These are phyloP conservation scores for Nothura maculosa DNA, from an alignment of 2,797 vertebrate genomes.

Conservation along the genomic window DNA sequence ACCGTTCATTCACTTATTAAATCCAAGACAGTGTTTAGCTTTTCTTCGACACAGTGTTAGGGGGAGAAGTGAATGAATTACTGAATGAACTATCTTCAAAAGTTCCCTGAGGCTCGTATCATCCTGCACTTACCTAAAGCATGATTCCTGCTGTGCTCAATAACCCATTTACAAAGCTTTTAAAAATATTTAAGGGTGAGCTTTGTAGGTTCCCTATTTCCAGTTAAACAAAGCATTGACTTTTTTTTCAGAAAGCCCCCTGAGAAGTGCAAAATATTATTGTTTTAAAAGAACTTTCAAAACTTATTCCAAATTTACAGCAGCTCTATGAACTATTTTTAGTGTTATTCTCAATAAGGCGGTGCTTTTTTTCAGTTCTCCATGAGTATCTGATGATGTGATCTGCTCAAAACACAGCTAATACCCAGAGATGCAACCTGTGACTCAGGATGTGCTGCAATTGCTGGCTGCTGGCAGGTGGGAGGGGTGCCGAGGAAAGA, in stretches of 20 bases:
- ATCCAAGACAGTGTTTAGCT: constrained; percentile 48
- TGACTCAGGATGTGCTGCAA: background rate
- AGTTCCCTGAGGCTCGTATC: constrained; percentile 71
- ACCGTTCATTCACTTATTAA: constrained; percentile 63
- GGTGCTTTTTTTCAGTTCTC: background rate
- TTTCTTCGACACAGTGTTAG: constrained; percentile 48
- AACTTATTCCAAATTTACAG: background rate
- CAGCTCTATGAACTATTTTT: background rate
- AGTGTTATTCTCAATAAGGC: background rate
- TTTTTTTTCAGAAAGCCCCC: background rate
- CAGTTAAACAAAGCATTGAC: background rate
- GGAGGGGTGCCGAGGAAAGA: background rate
- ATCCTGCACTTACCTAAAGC: constrained; percentile 56
- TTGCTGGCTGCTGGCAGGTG: background rate
- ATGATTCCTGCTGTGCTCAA: constrained; percentile 55
- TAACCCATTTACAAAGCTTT: constrained; percentile 66
- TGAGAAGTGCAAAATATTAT: constrained; percentile 28
- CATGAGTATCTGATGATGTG: background rate
- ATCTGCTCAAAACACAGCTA: background rate
- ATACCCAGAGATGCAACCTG: background rate
- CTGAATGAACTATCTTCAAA: constrained; percentile 69
- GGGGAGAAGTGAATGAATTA: constrained; percentile 72
- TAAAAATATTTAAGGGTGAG: constrained; percentile 52
- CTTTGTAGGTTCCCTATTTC: constrained; percentile 24
- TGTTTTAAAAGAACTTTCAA: constrained; percentile 32